Conservation (phyloP, 1,140 invertebrate species). For the Calliopsis andreniformis region DNA sequence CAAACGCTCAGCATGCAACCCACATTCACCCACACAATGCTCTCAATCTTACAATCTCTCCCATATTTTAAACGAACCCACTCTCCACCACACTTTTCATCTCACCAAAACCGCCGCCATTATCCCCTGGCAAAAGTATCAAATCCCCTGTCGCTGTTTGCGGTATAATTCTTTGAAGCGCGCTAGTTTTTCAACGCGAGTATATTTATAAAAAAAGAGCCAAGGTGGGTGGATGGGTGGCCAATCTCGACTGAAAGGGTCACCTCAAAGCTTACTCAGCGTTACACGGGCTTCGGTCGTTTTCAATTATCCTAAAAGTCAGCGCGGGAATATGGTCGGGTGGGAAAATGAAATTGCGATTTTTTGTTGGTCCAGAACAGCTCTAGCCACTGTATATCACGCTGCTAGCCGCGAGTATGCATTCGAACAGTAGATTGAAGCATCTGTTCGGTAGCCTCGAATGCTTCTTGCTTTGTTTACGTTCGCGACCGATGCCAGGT, state of each 20-base stretch:
- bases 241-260: constrained; percentile 36
- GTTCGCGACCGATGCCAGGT: no score
- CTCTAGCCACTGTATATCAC: no score
- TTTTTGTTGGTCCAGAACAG: constrained; percentile 14
- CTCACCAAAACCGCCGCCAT: no score
- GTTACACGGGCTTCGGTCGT: constrained; percentile 30
- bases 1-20: not conserved
- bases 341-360: constrained; percentile 41
- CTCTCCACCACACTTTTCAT: constrained; percentile 5
- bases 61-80: no score
- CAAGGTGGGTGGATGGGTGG: not conserved
- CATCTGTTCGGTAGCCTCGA: no score
- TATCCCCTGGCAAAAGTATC: no score
- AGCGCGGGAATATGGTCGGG: constrained; percentile 7
- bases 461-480: no score
- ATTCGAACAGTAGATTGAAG: no score
- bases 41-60: not conserved
- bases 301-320: constrained; percentile 52
- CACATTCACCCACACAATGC: not conserved
- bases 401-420: no score
- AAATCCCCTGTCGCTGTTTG: no score
- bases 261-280: constrained; percentile 46
- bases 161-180: not conserved
- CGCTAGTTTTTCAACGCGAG: not conserved
- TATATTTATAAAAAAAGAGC: not conserved